Conservation (phyloP, 1,140 invertebrate species). For the Oscheius sp. region DNA sequence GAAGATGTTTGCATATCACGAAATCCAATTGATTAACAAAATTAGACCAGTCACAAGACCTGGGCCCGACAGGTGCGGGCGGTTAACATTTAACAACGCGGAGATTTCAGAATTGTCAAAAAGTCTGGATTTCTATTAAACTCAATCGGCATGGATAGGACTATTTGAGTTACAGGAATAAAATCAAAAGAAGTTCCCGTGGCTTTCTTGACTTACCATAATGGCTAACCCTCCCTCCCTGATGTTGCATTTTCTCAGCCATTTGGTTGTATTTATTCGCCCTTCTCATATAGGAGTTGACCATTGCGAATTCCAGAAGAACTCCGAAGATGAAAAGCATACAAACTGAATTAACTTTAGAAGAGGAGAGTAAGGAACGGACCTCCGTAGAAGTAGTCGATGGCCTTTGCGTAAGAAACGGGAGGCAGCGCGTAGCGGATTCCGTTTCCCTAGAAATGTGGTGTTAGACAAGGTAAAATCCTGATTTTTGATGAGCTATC, state of each 20-base stretch:
- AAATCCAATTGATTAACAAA: too few species aligned
- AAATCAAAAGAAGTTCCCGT: too few species aligned
- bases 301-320: slow-evolving; percentile 85
- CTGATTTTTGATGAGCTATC: too few species aligned
- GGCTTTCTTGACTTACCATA: slow-evolving; percentile 25
- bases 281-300: slow-evolving; percentile 68
- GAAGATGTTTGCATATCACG: too few species aligned
- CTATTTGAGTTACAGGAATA: too few species aligned
- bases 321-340: slow-evolving; percentile 91
- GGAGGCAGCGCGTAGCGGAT: slow-evolving; percentile 76
- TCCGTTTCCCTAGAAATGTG: slow-evolving; percentile 71
- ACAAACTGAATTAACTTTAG: slow-evolving; percentile 37
- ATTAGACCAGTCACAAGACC: too few species aligned
- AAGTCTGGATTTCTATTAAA: too few species aligned
- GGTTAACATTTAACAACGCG: too few species aligned
- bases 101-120: too few species aligned
- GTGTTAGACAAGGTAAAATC: neutral
- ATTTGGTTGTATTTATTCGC: slow-evolving; percentile 46
- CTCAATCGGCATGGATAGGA: too few species aligned
- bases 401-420: slow-evolving; percentile 49
- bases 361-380: neutral
- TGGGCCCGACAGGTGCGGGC: too few species aligned
- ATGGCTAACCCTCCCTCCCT: slow-evolving; percentile 9
- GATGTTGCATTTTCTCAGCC: slow-evolving; percentile 35
- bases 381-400: slow-evolving; percentile 44